Percentiles rank a stretch among this genome's conserved stretches.
Conservation (phyloP, 2,888 invertebrate genomes). For the Arctia plantaginis region DNA sequence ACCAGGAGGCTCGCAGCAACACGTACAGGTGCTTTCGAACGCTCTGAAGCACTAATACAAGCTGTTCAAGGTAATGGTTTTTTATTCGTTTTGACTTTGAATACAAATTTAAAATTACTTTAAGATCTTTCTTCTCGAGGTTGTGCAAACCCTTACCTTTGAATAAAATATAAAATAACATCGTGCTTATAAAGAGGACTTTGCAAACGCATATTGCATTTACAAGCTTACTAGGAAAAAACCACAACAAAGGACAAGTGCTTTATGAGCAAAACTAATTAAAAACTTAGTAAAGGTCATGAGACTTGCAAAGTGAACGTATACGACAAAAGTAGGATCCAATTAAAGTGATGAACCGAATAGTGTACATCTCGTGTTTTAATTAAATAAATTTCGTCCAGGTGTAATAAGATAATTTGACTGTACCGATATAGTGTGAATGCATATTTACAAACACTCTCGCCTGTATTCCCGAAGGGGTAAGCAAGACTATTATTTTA, state of each 20-base stretch:
- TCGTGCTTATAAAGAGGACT: background rate
- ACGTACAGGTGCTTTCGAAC: background rate
- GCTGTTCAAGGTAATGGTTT: background rate
- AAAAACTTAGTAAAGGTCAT: conserved; percentile 11
- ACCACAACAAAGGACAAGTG: background rate
- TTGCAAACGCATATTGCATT: background rate
- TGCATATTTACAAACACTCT: background rate
- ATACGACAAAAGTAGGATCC: conserved; percentile 10
- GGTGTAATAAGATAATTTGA: background rate
- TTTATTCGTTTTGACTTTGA: background rate
- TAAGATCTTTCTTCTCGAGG: background rate
- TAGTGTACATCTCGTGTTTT: background rate
- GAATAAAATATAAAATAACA: background rate
- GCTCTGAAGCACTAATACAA: background rate
- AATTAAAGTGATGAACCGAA: conserved; percentile 22
- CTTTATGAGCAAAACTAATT: conserved; percentile 15
- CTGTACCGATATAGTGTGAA: background rate
- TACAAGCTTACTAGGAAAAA: background rate
- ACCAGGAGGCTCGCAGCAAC: background rate
- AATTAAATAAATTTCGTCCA: conserved; percentile 25
- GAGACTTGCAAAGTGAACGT: background rate
- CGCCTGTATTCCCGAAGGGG: background rate
- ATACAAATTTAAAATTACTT: background rate
- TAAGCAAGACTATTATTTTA: background rate
- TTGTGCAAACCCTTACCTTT: background rate